A percentile compares a stretch with the other conserved stretches of the same genome.
Conservation (phyloP, 30 jellyfish, hydroid and myxozoan genomes). For the Hydractinia symbiolongicarpus region DNA sequence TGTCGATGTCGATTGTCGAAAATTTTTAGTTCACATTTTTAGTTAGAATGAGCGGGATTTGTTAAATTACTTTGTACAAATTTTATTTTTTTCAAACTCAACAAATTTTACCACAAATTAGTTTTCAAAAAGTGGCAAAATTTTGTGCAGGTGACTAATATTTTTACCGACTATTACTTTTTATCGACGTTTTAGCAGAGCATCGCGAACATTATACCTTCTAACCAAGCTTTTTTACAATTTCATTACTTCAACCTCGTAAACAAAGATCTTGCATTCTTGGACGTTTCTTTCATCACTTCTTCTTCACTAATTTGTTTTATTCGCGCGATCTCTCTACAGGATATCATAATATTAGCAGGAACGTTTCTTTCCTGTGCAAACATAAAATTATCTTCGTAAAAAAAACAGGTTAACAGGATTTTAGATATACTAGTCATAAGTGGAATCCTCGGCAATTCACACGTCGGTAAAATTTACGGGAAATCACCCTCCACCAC, state of each 20-base stretch:
- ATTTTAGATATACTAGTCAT: neutral
- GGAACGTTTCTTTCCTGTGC: conserved; percentile 88
- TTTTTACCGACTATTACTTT: too few relatives aligned
- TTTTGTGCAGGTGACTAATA: too few relatives aligned
- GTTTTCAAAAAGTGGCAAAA: too few relatives aligned
- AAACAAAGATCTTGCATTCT: conserved; percentile 62
- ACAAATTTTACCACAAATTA: too few relatives aligned
- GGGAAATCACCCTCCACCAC: neutral
- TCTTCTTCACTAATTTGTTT: conserved; percentile 49
- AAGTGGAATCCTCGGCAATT: neutral
- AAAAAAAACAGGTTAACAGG: neutral
- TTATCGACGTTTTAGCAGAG: too few relatives aligned
- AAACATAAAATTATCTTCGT: neutral
- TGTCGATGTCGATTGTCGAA: too few relatives aligned
- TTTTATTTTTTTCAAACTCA: too few relatives aligned
- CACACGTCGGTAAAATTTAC: neutral
- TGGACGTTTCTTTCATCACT: conserved; percentile 54
- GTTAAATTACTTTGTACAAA: too few relatives aligned
- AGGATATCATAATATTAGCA: conserved; percentile 57
- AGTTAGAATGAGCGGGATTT: too few relatives aligned
- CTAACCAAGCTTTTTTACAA: too few relatives aligned
- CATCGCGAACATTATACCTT: too few relatives aligned
- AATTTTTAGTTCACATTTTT: too few relatives aligned
- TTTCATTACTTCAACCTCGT: neutral
- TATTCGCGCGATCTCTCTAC: conserved; percentile 80